Evolutionary conservation across 1,140 invertebrate species (phyloP), one percentile per base, ranked within the genome.

Genomic region (Drosophila quadrilineata): DNA sequence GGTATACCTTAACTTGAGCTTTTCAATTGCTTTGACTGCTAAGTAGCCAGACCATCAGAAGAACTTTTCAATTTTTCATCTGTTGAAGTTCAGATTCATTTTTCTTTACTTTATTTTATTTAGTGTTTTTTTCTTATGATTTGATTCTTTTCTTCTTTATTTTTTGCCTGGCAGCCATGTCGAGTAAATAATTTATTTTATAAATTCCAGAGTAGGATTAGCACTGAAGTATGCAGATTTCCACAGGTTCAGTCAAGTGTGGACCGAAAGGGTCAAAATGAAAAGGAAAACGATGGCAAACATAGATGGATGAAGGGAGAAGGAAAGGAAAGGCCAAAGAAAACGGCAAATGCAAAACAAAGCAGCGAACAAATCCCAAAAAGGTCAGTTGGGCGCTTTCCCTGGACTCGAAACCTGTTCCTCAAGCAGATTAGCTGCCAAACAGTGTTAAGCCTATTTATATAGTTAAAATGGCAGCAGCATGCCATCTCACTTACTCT

Each of bases 101-200:
- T 71, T 65, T 66, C 49, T 71, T 52, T 14, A 29, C 41, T 26
- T 56, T 49, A 22, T 70, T 65, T 12, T 21, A 33, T 45, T 45
- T n/a, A n/a, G n/a, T n/a, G n/a, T n/a, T n/a, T n/a, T n/a, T n/a
- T n/a, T n/a, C n/a, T n/a, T n/a, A n/a, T n/a, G n/a, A n/a, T n/a
- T n/a, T n/a, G n/a, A n/a, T n/a, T n/a, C n/a, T n/a, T n/a, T n/a
- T n/a, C n/a, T n/a, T 22, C n/a, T 45, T 45, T 24, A 29, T 12
- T 14, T 35, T 10, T 29, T 21, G 24, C 24, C 35, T 33, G 26
- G 26, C 35, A 62, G 49, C 33, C 50, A 56, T 43, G 45, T 58
- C 57, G 63, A 85, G 79, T 84, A 84, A 84, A 84, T 85, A 84
- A 84, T 85, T 84, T 84, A 84, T 75, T 85, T 85, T 85, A 68